Conservation (phyloP, 2,797 vertebrate species). For the Mus spretus region DNA sequence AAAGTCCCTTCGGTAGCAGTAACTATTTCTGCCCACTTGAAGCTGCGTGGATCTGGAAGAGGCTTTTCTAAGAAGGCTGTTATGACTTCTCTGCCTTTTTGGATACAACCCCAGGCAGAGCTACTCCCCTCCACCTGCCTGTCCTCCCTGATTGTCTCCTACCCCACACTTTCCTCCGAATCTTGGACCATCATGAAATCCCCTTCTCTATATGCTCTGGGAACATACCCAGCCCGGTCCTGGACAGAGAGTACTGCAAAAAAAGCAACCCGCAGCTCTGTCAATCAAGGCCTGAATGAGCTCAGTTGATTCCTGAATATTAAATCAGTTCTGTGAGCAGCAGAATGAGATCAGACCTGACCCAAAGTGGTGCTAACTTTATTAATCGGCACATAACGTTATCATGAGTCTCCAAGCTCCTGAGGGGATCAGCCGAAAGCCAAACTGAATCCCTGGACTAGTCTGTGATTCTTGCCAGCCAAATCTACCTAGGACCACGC, state of each 20-base stretch:
- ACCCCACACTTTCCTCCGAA: slow-evolving; percentile 62
- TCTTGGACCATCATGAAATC: slow-evolving; percentile 65
- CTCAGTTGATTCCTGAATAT: slow-evolving; percentile 78
- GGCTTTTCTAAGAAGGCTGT: neutral
- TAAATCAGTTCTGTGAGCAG: slow-evolving; percentile 72
- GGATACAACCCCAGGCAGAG: neutral
- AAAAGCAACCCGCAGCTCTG: slow-evolving; percentile 37
- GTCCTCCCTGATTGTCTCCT: neutral
- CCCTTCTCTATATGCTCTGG: slow-evolving; percentile 73
- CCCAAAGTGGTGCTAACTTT: slow-evolving; percentile 68
- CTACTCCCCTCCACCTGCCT: neutral
- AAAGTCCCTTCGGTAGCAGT: neutral
- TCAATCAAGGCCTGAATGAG: slow-evolving; percentile 58
- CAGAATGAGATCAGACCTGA: slow-evolving; percentile 59
- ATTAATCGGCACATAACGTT: slow-evolving; percentile 67
- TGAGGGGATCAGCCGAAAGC: neutral
- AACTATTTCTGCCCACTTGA: neutral
- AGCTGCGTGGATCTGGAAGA: slow-evolving; percentile 34
- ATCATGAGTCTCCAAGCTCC: slow-evolving; percentile 36
- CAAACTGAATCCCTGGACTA: neutral
- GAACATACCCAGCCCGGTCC: neutral
- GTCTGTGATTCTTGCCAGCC: neutral
- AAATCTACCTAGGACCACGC: neutral
- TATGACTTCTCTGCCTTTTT: neutral
- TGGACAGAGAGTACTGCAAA: slow-evolving; percentile 71